Evolutionary conservation across 2,113 vertebrate genomes (phyloP).

Genomic region (Mus pahari): DNA sequence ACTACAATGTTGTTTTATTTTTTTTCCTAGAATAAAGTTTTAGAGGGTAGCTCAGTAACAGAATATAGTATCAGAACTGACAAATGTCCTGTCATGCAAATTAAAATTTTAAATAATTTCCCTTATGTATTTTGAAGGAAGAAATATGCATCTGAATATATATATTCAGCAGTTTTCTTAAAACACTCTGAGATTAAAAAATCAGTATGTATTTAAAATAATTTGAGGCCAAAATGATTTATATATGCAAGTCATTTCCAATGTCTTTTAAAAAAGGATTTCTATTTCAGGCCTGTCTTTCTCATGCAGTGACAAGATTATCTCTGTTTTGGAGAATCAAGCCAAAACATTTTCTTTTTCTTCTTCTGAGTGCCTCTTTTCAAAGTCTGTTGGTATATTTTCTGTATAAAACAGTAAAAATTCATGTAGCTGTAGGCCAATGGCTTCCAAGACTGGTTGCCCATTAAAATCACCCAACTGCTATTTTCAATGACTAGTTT

Average conservation of each 20-base stretch:
- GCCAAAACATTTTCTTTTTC: conserved; percentile 27
- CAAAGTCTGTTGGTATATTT: background rate
- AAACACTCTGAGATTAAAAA: conserved; percentile 21
- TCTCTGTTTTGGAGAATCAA: background rate
- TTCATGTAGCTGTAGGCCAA: background rate
- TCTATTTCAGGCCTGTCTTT: background rate
- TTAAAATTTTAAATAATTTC: conserved; percentile 16
- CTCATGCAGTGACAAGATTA: background rate
- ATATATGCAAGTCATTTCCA: conserved; percentile 2
- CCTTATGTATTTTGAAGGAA: conserved; percentile 54
- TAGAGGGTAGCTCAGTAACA: conserved; percentile 44
- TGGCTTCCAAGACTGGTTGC: background rate
- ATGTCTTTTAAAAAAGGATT: background rate
- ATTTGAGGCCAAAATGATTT: conserved; percentile 33
- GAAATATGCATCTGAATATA: conserved; percentile 48
- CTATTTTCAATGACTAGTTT: background rate
- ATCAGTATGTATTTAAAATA: conserved; percentile 33
- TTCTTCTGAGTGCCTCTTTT: background rate
- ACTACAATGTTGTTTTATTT: background rate
- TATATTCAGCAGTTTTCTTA: conserved; percentile 18
- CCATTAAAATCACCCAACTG: background rate
- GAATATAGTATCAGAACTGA: background rate
- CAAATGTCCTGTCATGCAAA: background rate
- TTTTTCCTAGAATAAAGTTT: conserved; percentile 23
- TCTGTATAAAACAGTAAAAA: conserved; percentile 27